Base-by-base conservation (phyloP, 1,140 invertebrate species). In the Leguminivora glycinivorella region DNA sequence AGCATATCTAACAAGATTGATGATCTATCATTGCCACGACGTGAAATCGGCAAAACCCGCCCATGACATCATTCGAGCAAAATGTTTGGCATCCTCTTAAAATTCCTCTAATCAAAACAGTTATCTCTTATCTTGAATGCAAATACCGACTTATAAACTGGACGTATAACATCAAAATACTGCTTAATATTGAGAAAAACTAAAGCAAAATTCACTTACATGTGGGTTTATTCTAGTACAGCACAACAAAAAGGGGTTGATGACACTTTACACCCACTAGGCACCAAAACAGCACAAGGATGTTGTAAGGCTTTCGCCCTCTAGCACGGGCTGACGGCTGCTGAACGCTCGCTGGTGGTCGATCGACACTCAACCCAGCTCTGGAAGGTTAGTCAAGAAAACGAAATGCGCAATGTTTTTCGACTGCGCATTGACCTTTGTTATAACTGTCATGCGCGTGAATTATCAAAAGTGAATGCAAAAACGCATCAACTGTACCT, bases 321-420 rank as follows among this genome's bases (percentile, higher is more conserved):
- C 26, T 31, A n/a, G 58, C 25, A 63, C 26, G 58, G 25, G 58
- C 58, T 29, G 25, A n/a, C 26, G n/a, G 58, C 26, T 29, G 58
- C 58, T 63, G 58, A 26, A 34, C 66, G 71, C 56, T 66, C 67
- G 58, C 25, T 63, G 58, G 58, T 63, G 58, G 58, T 72, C 75
- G 83, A 84, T 89, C 84, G 85, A 89, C 67, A 68, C 67, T 88
- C 85, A 84, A 83, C 82, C 86, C 82, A 74, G 40, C 76, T 87
- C 83, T 86, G 58, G 31, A 29, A 29, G 87, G 86, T 90, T 88
- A 88, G 83, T 80, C 26, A 58, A 58, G 75, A 81, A 22, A 22
- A 80, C 72, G 83, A 88, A 89, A 91, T 91, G 89, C 89, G 89
- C 89, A 91, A 91, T 89, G 85, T 87, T 87, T 87, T 88, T 63